These are phyloP conservation scores for Eremophila alpestris DNA, from an alignment of 2,797 vertebrate genomes.

Conservation along the genomic window DNA sequence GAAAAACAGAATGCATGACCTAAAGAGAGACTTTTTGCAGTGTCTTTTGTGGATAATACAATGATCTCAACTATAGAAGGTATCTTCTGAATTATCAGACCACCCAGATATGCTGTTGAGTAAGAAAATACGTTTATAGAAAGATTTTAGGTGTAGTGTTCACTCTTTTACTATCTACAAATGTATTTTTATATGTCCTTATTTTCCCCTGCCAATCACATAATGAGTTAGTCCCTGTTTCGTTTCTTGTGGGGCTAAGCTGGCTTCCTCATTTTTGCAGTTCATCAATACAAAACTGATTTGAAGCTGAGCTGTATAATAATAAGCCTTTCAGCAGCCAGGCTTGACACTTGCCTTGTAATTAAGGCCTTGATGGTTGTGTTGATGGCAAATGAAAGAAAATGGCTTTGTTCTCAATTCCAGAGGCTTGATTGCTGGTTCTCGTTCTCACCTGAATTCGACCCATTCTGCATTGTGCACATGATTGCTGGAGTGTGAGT, in stretches of 20 bases:
- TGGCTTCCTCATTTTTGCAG: constrained; percentile 75
- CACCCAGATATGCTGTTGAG: not conserved
- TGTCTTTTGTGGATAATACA: not conserved
- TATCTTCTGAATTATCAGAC: not conserved
- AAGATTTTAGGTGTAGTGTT: not conserved
- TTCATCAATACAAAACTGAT: constrained; percentile 86
- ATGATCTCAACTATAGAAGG: not conserved
- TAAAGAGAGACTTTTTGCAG: not conserved
- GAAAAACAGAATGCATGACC: not conserved
- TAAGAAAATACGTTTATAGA: constrained; percentile 16
- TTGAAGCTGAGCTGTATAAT: constrained; percentile 86
- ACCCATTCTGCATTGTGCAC: constrained; percentile 87
- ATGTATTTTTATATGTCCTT: constrained; percentile 36
- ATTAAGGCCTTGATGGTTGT: constrained; percentile 95
- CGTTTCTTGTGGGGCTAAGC: constrained; percentile 57
- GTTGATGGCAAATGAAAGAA: constrained; percentile 91
- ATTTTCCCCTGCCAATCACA: constrained; percentile 49
- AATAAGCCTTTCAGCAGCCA: constrained; percentile 86
- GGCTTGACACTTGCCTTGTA: constrained; percentile 89
- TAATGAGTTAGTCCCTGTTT: constrained; percentile 54
- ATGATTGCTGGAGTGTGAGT: constrained; percentile 92
- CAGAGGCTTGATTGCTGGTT: constrained; percentile 93
- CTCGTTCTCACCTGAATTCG: constrained; percentile 93
- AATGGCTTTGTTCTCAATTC: constrained; percentile 90
- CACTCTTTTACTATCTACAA: not conserved